These are phyloP conservation scores for Origma solitaria DNA, from an alignment of 2,113 vertebrate species.

Conservation along the genomic window DNA sequence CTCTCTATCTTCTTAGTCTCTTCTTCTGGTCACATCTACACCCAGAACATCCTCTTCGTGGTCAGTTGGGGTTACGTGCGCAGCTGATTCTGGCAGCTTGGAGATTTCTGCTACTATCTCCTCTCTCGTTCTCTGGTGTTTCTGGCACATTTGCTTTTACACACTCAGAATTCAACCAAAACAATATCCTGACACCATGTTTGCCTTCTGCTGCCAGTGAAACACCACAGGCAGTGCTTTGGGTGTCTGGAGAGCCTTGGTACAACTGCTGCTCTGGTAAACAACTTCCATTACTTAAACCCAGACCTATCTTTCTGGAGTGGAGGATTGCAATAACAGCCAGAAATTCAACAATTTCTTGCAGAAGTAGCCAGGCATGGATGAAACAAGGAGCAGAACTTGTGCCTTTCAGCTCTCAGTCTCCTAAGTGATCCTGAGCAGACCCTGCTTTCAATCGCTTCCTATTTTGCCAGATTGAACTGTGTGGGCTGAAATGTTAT, in stretches of 20 bases:
- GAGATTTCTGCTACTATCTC: neutral
- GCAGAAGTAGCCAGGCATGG: neutral
- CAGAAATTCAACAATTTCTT: neutral
- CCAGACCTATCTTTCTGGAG: neutral
- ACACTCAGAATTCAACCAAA: neutral
- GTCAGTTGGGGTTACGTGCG: neutral
- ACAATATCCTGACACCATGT: neutral
- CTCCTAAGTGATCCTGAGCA: neutral
- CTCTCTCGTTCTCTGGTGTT: neutral
- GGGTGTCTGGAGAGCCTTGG: neutral
- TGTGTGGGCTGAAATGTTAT: slow-evolving; percentile 17
- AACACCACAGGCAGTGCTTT: neutral
- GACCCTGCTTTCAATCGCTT: neutral
- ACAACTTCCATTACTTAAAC: neutral
- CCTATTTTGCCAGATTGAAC: neutral
- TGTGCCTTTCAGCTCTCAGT: neutral
- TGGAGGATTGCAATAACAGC: neutral
- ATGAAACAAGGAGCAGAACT: neutral
- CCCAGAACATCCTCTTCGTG: neutral
- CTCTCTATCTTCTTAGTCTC: neutral
- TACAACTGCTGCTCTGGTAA: neutral
- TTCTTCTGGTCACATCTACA: neutral
- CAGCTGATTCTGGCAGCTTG: neutral
- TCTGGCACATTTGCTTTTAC: neutral
- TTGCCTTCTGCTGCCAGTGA: neutral